These are phyloP conservation scores for Stomatorhinus walkeri DNA, from an alignment of 2,797 vertebrate species.

Conservation along the genomic window DNA sequence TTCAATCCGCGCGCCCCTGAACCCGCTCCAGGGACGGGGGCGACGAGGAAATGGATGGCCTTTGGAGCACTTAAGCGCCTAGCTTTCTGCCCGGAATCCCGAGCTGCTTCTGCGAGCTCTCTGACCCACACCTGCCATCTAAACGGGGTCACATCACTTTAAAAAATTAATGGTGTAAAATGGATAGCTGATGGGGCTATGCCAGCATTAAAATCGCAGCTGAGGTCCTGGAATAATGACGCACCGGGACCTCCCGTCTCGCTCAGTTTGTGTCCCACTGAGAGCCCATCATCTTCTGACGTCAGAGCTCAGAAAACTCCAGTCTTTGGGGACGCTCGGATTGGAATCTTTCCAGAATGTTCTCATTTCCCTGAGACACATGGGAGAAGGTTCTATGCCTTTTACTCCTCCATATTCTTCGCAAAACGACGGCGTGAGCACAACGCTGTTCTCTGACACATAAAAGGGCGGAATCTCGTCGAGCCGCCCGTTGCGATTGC, in stretches of 20 bases:
- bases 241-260: background rate
- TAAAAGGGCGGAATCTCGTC: background rate
- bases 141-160: background rate
- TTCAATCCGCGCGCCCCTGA: background rate
- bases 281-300: background rate
- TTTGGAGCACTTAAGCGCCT: background rate
- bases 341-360: background rate
- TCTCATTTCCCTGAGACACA: background rate
- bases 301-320: background rate
- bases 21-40: background rate
- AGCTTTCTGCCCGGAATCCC: slow-evolving; percentile 18
- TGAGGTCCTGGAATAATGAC: background rate
- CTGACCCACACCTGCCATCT: background rate
- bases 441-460: background rate
- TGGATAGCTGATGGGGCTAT: background rate
- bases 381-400: background rate
- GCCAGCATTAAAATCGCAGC: background rate
- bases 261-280: background rate
- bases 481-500: background rate
- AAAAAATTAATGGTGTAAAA: background rate
- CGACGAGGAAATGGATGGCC: slow-evolving; percentile 26
- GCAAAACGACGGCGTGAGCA: background rate
- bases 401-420: background rate
- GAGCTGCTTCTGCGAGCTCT: slow-evolving; percentile 17
- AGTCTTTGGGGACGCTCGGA: background rate